Conservation (phyloP, 2,888 invertebrate genomes). For the Neoitamus cyanurus region DNA sequence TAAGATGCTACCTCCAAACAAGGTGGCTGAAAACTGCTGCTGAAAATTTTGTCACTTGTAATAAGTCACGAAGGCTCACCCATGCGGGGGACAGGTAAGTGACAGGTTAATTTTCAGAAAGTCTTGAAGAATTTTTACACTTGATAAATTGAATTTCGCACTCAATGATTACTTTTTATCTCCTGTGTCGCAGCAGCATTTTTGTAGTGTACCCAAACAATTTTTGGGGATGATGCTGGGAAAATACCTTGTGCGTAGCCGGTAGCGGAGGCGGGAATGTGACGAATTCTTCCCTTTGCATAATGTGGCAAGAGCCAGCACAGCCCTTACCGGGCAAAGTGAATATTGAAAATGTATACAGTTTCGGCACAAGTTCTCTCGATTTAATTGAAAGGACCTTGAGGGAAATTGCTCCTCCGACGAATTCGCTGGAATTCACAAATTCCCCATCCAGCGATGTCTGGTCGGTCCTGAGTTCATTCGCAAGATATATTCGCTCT, state of each 20-base stretch:
- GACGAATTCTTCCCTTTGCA: background rate
- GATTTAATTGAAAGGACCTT: background rate
- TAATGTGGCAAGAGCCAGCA: background rate
- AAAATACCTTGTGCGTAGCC: background rate
- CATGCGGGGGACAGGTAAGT: conserved; percentile 41
- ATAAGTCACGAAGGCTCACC: conserved; percentile 41
- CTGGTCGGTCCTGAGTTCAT: too few relatives aligned
- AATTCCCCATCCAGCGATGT: background rate
- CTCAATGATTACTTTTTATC: conserved; percentile 21
- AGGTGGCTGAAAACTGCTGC: background rate
- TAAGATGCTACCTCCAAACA: conserved; percentile 3
- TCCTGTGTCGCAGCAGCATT: background rate
- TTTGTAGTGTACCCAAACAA: background rate
- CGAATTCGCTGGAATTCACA: background rate
- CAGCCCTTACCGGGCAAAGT: background rate
- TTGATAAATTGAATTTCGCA: conserved; percentile 30
- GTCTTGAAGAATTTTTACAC: conserved; percentile 23
- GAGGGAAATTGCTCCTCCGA: background rate
- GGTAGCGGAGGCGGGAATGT: background rate
- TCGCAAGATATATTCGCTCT: background rate
- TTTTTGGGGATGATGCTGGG: background rate
- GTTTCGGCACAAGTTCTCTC: background rate
- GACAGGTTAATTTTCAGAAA: conserved; percentile 43
- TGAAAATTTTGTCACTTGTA: conserved; percentile 40
- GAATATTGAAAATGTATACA: background rate